These are phyloP conservation scores for Lutjanus campechanus DNA, from an alignment of 2,797 vertebrate genomes.

Conservation along the genomic window DNA sequence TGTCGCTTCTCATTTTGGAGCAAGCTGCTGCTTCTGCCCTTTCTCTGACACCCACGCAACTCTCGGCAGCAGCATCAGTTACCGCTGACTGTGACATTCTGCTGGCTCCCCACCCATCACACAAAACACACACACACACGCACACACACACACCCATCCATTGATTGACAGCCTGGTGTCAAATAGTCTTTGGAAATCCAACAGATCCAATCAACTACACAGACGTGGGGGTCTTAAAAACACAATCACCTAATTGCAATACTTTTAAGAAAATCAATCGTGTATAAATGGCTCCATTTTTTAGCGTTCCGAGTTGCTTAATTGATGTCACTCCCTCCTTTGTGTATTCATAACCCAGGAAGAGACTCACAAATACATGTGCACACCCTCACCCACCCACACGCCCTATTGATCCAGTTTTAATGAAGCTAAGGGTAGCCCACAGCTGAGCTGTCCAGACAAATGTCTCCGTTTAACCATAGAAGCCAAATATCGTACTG, in stretches of 20 bases:
- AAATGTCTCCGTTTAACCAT: conserved; percentile 63
- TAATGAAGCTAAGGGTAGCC: conserved; percentile 73
- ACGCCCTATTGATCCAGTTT: conserved; percentile 71
- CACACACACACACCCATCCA: conserved; percentile 24
- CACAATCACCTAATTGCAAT: conserved; percentile 62
- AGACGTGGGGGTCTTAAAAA: conserved; percentile 48
- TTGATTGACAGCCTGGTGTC: conserved; percentile 62
- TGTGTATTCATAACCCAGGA: conserved; percentile 28
- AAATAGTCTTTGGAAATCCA: conserved; percentile 41
- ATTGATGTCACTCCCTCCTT: conserved; percentile 39
- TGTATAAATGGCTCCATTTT: conserved; percentile 38
- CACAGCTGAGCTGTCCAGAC: conserved; percentile 58
- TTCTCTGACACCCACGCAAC: conserved; percentile 45
- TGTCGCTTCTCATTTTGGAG: conserved; percentile 55
- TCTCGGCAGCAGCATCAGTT: conserved; percentile 47
- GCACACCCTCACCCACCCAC: conserved; percentile 27
- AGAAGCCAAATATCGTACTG: conserved; percentile 33
- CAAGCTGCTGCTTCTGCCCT: conserved; percentile 36
- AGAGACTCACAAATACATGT: conserved; percentile 20
- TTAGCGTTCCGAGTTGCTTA: conserved; percentile 42
- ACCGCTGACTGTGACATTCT: conserved; percentile 55
- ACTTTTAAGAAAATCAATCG: conserved; percentile 64
- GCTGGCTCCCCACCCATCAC: conserved; percentile 20
- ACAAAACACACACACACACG: conserved; percentile 22
- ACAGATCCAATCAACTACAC: conserved; percentile 53